Base-by-base conservation (phyloP, 2,797 vertebrate species). In the Poeciliopsis gracilis region DNA sequence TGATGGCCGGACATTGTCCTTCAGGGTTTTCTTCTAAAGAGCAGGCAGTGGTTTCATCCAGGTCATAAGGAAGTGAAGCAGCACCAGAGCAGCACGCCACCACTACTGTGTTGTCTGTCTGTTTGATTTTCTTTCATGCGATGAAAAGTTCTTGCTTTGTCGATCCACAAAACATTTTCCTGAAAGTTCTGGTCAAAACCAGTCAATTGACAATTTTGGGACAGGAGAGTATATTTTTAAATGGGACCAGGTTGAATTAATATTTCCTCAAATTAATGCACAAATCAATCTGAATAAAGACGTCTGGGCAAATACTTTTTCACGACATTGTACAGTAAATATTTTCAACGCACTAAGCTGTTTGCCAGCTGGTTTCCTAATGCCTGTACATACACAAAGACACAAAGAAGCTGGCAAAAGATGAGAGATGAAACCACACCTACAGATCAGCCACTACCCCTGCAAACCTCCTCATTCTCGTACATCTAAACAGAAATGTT, bases 361-460 rank as follows among this genome's bases (percentile, higher is more conserved):
- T 82, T 81, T 16, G 5, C 57, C 91, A 91, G 88, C 87, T 90
- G 89, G 83, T 76, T 80, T 75, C 84, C 88, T 75, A 81, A 82
- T 81, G 85, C 63, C 47, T 78, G 63, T 78, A 85, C 72, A 86
- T 85, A 92, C 81, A 90, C 77, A 82, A 81, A 76, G 23, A 70
- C 36, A 63, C 28, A 81, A 61, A 82, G 43, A 87, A 77, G 82
- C 83, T 90, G 90, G 87, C 89, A 91, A 77, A 82, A 77, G 84
- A 91, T 89, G 78, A 93, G 89, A 91, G 76, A 75, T 55, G 51
- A 78, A 84, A 86, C 82, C 84, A 80, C 89, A 89, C 89, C 85
- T 82, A 70, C 43, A 86, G 70, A 83, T 78, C 46, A 82, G 76
- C 77, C 41, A 73, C 38, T 41, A 82, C 71, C 69, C 57, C 67